Base-by-base conservation (phyloP, 1,140 invertebrate species). In the Papilio xuthus region DNA sequence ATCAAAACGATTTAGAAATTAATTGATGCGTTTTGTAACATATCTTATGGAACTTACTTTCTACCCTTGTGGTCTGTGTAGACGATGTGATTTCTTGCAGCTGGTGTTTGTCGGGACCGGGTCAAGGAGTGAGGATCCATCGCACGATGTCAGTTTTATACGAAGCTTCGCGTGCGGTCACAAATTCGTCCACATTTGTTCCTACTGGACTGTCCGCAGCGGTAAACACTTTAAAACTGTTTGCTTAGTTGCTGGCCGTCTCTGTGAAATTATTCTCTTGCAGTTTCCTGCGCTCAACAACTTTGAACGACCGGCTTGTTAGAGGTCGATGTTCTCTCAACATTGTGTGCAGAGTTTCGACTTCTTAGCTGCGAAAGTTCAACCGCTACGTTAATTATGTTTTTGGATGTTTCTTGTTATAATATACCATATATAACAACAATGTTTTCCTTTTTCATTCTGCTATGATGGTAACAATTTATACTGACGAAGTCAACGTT, bases 31-130 rank as follows among this genome's bases (percentile, higher is more conserved):
- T 44, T 86, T 83, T 81, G 41, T 75, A 73, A 82, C 80, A 37
- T 71, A 78, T 28, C 50, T 79, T 78, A 53, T 80, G 63, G 63
- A 87, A 93, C 94, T 94, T 82, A 94, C 94, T 94, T 94, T 83
- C 92, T 88, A 78, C 94, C 94, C 78, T 94, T 94, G 79, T 94
- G 93, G 77, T 94, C 94, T 15, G 94, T 94, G 85, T 94, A 94
- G 77, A 94, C 92, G 74, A 94, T 94, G 77, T 94, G 94, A 77
- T 94, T 94, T 67, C 93, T 89, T 4, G 89, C 88, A 15, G 92
- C 84, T 1, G 90, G 91, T 4, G 85, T 84, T 56, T 91, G 90
- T 20, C 90, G 85, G 28, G 69, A 85, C 18, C 90, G 85, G 75
- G 84, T 88, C 67, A 93, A 79, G 20, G 91, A 90, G 53, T 91